Evolutionary conservation across 2,797 vertebrate genomes (phyloP).

Genomic region (Phataginus tricuspis): DNA sequence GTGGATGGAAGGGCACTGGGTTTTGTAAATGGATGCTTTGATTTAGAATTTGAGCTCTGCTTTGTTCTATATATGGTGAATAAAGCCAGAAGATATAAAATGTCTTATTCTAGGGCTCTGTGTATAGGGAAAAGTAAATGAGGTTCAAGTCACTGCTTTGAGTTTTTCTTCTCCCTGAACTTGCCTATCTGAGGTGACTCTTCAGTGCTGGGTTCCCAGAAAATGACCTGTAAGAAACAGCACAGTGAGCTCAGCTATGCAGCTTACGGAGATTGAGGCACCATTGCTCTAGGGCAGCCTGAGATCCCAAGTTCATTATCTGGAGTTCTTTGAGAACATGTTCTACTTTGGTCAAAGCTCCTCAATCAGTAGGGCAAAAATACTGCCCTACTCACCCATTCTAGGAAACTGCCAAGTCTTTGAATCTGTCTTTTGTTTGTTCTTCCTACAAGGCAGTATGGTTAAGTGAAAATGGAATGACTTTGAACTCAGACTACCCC

Average conservation of each 20-base stretch:
- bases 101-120: not conserved
- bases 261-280: not conserved
- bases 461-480: not conserved
- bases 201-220: not conserved
- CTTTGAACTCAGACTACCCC: not conserved
- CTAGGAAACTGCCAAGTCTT: not conserved
- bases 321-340: not conserved
- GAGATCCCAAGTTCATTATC: not conserved
- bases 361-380: not conserved
- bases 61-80: not conserved
- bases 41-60: not conserved
- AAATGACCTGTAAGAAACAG: not conserved
- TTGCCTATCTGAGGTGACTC: not conserved
- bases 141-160: not conserved
- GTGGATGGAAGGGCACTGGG: not conserved
- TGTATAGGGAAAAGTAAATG: not conserved
- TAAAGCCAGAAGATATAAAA: not conserved
- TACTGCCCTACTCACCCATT: not conserved
- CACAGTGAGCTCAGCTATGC: not conserved
- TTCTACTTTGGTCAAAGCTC: not conserved
- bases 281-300: not conserved
- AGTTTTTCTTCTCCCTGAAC: not conserved
- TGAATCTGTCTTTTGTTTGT: not conserved
- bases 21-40: not conserved
- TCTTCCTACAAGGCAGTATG: not conserved